phyloP scores from a whole-genome alignment of 2,113 vertebrate species.

The Carassius gibelio region DNA sequence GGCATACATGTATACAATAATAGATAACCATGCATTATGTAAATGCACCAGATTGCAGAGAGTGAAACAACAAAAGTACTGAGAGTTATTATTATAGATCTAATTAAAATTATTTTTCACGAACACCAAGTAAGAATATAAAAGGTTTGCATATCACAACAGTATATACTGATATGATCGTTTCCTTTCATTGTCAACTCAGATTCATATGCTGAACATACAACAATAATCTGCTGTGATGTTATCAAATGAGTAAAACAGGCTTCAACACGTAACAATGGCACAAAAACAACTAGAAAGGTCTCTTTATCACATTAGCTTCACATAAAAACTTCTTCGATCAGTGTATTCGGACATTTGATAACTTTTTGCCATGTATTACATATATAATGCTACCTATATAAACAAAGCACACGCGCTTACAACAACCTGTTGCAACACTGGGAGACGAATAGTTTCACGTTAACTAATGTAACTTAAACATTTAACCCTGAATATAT shows the following conservation, averaged over 20 bases:
- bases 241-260: neutral
- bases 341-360: neutral
- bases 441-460: neutral
- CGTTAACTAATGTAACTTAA: constrained; percentile 25
- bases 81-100: neutral
- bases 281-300: neutral
- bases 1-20: neutral
- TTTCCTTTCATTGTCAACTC: neutral
- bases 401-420: constrained; percentile 40
- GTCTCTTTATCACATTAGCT: neutral
- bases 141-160: neutral
- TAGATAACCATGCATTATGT: neutral
- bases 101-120: neutral
- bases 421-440: constrained; percentile 36
- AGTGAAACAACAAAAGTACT: neutral
- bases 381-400: neutral
- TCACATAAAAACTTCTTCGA: neutral
- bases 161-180: neutral
- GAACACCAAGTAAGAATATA: neutral
- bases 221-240: neutral
- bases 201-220: neutral
- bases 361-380: neutral
- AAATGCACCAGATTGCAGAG: neutral
- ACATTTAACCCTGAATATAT: neutral
- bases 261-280: neutral